Base-by-base conservation (phyloP, 2,113 vertebrate species). In the Chelonoidis abingdonii region DNA sequence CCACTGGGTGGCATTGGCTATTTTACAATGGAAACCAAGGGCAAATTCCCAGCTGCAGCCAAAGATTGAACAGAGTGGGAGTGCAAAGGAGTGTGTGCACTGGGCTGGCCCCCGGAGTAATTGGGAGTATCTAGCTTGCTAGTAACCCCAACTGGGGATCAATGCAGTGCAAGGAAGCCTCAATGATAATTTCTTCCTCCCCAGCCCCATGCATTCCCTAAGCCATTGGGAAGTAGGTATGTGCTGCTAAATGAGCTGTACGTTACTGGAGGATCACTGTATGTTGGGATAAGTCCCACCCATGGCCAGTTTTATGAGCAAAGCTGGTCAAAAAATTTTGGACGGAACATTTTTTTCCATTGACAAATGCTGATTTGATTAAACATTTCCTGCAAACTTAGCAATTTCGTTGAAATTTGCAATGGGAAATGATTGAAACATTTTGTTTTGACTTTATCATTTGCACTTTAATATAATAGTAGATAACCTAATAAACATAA, bases 371-470 rank as follows among this genome's bases (percentile, higher is more conserved):
- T 57, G 94, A 89, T 91, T 95, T 96, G 95, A 92, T 94, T 92
- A 93, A 95, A 89, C 29, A n/a, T n/a, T n/a, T 69, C 72, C n/a
- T 76, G 24, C 38, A 6, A 24, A 76, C 6, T 38, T 13, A 59
- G 57, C 53, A 21, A 78, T 93, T 96, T 94, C 93, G 93, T 95
- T 97, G 93, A 89, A 76, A 47, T 92, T 94, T 84, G 52, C 87
- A 87, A 97, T 92, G 92, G 84, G 86, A 95, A 97, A 93, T 97
- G 93, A 96, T 95, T 94, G 89, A 95, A 96, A 97, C 89, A 92
- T 88, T 94, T 95, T 85, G 94, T 91, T 97, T 97, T 94, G 87
- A 91, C 83, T 79, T 95, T 44, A 95, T 47, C 92, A 49, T 95
- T 93, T 94, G 93, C 93, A 94, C 80, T 62, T 41, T 38, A 38